Evolutionary conservation across 2,113 vertebrate genomes (phyloP).

Genomic region (Zingel zingel): DNA sequence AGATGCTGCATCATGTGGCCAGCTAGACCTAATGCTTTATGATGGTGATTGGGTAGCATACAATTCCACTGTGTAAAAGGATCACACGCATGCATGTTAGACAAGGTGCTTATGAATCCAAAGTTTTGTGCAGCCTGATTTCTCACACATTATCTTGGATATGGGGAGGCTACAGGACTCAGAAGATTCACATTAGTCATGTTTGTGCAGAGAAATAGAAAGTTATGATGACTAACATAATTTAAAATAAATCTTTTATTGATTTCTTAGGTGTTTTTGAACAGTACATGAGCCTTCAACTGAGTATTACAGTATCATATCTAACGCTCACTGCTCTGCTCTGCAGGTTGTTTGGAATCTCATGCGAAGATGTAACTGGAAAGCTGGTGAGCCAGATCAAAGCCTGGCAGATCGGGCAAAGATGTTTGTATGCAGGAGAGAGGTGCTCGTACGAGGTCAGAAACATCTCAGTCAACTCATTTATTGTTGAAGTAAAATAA

Average conservation of each 20-base stretch:
- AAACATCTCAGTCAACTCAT: neutral
- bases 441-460: constrained; percentile 77
- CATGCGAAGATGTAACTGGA: constrained; percentile 54
- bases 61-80: neutral
- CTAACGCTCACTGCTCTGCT: neutral
- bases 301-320: neutral
- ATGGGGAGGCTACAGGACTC: constrained; percentile 12
- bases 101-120: constrained; percentile 19
- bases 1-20: constrained; percentile 17
- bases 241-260: neutral
- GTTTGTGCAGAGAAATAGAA: neutral
- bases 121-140: neutral
- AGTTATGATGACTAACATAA: neutral
- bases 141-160: constrained; percentile 15
- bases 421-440: constrained; percentile 65
- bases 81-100: constrained; percentile 8
- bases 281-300: neutral
- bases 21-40: neutral
- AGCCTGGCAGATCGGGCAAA: constrained; percentile 67
- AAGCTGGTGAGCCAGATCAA: constrained; percentile 78
- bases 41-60: neutral
- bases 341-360: constrained; percentile 73
- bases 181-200: constrained; percentile 38
- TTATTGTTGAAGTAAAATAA: neutral
- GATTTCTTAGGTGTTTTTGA: neutral